Percentiles rank a stretch among this genome's conserved stretches.
These are phyloP conservation scores for Acanthurus leucopareius DNA, from an alignment of 2,797 vertebrate genomes.

Conservation along the genomic window DNA sequence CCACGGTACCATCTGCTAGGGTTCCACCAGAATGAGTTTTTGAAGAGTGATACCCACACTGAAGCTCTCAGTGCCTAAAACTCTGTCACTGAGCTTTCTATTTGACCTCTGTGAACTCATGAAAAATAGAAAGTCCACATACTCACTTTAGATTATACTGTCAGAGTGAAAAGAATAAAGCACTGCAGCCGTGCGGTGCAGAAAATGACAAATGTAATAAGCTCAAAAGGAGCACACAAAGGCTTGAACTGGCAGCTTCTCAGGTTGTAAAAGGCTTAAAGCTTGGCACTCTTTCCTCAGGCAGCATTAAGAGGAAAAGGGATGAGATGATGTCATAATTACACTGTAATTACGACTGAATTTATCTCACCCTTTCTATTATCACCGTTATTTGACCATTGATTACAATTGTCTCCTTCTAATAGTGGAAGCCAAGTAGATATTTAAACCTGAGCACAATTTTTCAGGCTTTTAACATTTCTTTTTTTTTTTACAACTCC, in stretches of 20 bases:
- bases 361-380: background rate
- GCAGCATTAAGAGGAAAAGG: background rate
- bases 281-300: background rate
- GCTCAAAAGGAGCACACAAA: background rate
- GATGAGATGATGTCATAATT: constrained; percentile 2
- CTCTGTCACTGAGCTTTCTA: constrained; percentile 19
- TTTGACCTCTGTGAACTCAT: constrained; percentile 17
- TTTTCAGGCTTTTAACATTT: background rate
- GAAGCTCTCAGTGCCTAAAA: background rate
- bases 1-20: constrained; percentile 58
- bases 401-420: background rate
- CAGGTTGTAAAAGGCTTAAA: background rate
- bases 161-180: background rate
- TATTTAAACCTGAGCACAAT: background rate
- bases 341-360: constrained; percentile 1
- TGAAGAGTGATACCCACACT: constrained; percentile 35
- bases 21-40: constrained; percentile 43
- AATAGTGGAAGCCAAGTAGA: background rate
- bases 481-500: background rate
- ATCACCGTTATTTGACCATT: background rate
- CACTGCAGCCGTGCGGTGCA: background rate
- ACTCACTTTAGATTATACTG: background rate
- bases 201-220: background rate
- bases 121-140: background rate
- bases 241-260: background rate